phyloP scores from a whole-genome alignment of 2,113 vertebrate genomes.

The Muscicapa adusta region DNA sequence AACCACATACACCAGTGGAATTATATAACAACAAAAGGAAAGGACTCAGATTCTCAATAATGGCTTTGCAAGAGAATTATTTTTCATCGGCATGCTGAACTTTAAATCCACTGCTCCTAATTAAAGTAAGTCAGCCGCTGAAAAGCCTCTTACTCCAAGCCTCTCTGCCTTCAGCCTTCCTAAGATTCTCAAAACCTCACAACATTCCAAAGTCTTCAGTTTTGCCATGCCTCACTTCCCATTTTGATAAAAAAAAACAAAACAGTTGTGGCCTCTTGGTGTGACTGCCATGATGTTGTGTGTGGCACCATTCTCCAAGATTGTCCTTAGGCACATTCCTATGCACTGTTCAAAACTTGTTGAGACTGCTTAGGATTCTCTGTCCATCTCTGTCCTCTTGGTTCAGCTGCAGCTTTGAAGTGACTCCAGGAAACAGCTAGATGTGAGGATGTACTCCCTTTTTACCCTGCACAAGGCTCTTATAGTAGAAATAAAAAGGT shows the following conservation, averaged over 20 bases:
- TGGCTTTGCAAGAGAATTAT: not conserved
- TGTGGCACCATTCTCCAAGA: not conserved
- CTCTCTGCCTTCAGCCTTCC: not conserved
- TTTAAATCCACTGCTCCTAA: constrained; percentile 26
- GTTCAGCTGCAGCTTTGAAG: not conserved
- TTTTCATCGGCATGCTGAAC: not conserved
- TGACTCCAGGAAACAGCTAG: not conserved
- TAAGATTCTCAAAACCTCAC: not conserved
- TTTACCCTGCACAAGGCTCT: not conserved
- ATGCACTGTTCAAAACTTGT: not conserved
- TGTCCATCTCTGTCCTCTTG: not conserved
- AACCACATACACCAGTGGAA: not conserved
- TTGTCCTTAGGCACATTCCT: not conserved
- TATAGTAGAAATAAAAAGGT: not conserved
- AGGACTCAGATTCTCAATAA: not conserved
- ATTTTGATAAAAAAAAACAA: not conserved
- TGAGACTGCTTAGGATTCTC: not conserved
- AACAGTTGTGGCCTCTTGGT: not conserved
- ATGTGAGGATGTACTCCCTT: not conserved
- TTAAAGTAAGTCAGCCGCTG: not conserved
- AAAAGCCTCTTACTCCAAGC: not conserved
- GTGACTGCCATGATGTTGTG: not conserved
- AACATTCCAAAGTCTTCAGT: not conserved
- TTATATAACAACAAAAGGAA: not conserved
- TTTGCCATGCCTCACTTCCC: not conserved